These are phyloP conservation scores for Cotesia congregata DNA, from an alignment of 2,888 invertebrate species.

Conservation along the genomic window DNA sequence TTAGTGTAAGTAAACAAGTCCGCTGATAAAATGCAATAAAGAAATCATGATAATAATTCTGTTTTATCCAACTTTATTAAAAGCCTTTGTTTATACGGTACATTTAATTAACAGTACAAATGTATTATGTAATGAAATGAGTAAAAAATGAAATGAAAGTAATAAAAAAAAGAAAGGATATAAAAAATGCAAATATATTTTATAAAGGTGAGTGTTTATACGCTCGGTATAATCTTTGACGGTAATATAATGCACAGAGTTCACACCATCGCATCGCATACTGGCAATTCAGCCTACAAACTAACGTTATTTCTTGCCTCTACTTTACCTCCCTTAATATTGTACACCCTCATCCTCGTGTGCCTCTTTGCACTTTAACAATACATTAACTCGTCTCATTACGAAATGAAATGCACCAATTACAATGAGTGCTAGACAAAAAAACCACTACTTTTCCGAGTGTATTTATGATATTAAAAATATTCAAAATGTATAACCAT, in stretches of 20 bases:
- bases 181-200: neutral
- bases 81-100: neutral
- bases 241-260: neutral
- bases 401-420: constrained; percentile 56
- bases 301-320: neutral
- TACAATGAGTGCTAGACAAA: constrained; percentile 46
- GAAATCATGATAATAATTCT: neutral
- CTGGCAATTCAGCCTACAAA: constrained; percentile 15
- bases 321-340: neutral
- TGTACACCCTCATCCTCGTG: neutral
- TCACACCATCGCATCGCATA: neutral
- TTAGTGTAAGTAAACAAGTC: neutral
- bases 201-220: neutral
- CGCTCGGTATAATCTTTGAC: neutral
- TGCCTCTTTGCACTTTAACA: constrained; percentile 44
- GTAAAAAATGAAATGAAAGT: neutral
- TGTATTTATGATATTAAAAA: neutral
- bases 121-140: neutral
- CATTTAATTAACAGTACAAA: neutral
- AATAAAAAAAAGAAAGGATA: neutral
- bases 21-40: neutral
- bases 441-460: constrained; percentile 7
- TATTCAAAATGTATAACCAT: too few relatives aligned
- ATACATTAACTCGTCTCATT: constrained; percentile 57
- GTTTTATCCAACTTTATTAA: neutral